Evolutionary conservation across 2,797 vertebrate species (phyloP).

Genomic region (Steatocranus sp.): DNA sequence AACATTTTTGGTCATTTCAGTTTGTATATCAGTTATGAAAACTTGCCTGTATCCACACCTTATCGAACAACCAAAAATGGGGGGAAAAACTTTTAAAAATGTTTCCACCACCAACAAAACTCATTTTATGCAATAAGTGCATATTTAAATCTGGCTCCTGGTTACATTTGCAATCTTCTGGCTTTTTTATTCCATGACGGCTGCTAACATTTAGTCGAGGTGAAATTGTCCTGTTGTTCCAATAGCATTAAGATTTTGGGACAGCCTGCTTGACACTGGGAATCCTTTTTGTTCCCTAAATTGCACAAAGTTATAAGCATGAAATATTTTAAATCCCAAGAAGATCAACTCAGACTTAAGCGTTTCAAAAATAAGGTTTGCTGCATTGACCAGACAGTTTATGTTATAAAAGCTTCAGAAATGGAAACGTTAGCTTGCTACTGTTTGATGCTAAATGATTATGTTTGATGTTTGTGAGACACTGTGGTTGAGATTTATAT

Average conservation of each 20-base stretch:
- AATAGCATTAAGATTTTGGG: background rate
- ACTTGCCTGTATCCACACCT: too few species aligned
- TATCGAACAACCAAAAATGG: background rate
- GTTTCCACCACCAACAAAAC: background rate
- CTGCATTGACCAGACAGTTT: background rate
- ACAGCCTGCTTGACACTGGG: background rate
- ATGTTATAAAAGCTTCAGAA: background rate
- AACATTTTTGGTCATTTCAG: background rate
- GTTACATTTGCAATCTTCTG: background rate
- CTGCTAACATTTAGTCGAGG: background rate
- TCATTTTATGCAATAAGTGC: background rate
- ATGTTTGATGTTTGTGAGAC: background rate
- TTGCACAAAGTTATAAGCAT: background rate
- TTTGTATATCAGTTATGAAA: background rate
- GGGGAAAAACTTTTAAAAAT: background rate
- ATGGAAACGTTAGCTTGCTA: rapidly evolving
- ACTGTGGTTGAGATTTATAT: background rate
- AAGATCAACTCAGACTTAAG: background rate
- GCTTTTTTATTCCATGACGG: background rate
- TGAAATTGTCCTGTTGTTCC: background rate
- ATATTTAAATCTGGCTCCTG: background rate
- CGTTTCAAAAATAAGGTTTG: background rate
- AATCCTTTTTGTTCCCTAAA: background rate
- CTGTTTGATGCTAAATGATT: background rate
- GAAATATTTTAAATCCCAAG: background rate